Base-by-base conservation (phyloP, 2,888 invertebrate species). In the Pseudanteris insignis region DNA sequence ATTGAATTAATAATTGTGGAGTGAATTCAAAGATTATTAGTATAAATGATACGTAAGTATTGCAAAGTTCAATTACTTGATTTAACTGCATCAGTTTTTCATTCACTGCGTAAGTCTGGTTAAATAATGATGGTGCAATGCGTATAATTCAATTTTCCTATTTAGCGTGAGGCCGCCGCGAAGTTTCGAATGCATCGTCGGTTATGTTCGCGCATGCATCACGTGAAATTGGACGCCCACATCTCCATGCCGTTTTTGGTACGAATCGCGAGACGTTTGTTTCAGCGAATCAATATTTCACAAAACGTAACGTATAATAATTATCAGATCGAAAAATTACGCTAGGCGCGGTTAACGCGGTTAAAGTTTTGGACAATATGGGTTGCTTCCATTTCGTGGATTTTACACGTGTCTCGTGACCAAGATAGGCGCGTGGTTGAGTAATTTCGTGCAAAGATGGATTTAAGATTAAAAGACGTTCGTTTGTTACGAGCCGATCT, bases 221-320 rank as follows among this genome's bases (percentile, higher is more conserved):
- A 41, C 57, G 21, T 25, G 43, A 38, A 50, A 50, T 28, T 28
- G 25, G 10, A 8, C 26, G 24, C 24, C n/a, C n/a, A 9, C 26
- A 11, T 32, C 18, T 18, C 6, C 6, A 6, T 18, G 18, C 18
- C 41, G 15, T 36, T 9, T 11, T 21, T 12, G 13, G n/a, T n/a
- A n/a, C n/a, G n/a, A n/a, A n/a, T n/a, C n/a, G n/a, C n/a, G n/a
- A n/a, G n/a, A n/a, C n/a, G n/a, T n/a, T 40, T 34, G 18, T 41
- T 62, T 51, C 53, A 51, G 57, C 55, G 57, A 47, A 47, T 62
- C 51, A 53, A 47, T 38, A 34, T 48, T 63, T 57, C 57, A 37
- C 33, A n/a, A 37, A 53, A 53, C 21, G 21, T 24, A 10, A 47
- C 11, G 25, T 18, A 43, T 48, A 60, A 41, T 46, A 33, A 51